These are phyloP conservation scores for Scopus umbretta DNA, from an alignment of 2,113 vertebrate species.

Conservation along the genomic window DNA sequence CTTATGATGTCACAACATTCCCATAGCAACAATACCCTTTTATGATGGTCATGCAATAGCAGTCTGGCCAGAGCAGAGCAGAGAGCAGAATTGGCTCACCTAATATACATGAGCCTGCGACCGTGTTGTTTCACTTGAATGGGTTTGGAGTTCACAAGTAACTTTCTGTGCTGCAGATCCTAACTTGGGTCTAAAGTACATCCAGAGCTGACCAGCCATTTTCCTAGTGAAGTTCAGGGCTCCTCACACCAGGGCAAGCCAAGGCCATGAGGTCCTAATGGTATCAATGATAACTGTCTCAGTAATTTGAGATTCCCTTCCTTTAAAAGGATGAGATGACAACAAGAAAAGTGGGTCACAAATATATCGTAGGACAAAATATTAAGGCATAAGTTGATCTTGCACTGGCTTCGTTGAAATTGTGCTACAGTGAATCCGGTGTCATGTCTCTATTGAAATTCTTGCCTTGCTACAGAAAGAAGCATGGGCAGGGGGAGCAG, in stretches of 20 bases:
- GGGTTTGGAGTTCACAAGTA: not conserved
- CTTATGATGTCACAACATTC: accelerated
- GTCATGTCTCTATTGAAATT: not conserved
- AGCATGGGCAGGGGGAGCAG: not conserved
- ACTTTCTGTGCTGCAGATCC: not conserved
- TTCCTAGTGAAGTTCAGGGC: not conserved
- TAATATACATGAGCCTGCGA: not conserved
- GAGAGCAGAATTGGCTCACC: not conserved
- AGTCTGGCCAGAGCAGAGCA: not conserved
- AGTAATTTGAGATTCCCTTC: not conserved
- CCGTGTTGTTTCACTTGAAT: not conserved
- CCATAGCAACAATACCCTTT: not conserved
- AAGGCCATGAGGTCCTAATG: not conserved
- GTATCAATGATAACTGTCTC: not conserved
- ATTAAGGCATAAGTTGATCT: not conserved
- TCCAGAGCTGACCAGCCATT: not conserved
- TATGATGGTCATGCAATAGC: not conserved
- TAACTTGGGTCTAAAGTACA: not conserved
- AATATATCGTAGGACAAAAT: not conserved
- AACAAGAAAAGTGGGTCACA: not conserved
- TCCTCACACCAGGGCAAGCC: not conserved
- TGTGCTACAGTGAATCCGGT: not conserved
- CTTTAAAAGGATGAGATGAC: not conserved
- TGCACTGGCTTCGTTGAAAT: not conserved
- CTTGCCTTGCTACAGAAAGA: not conserved